Base-by-base conservation (phyloP, 2,113 vertebrate genomes). In the Gambusia affinis region DNA sequence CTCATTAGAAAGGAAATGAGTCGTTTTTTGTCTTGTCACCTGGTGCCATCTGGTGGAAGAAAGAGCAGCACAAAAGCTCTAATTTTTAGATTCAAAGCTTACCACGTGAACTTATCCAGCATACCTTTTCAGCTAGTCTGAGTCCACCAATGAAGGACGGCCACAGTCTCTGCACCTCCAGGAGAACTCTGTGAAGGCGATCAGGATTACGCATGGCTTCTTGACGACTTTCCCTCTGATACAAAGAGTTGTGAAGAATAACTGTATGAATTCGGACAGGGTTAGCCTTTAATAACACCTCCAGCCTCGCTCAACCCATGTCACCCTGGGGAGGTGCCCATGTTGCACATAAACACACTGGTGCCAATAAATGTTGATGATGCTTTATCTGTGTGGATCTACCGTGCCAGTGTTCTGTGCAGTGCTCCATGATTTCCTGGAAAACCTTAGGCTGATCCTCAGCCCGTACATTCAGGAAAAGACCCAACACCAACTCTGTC, bases 371-470 rank as follows among this genome's bases (percentile, higher is more conserved):
- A 24, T 24, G 51, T 24, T 57, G 4, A 10, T 54, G 22, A 24
- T 57, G 14, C 4, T 22, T 3, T 19, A 62, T 69, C 12, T 57
- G 76, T 51, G 54, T 57, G 27, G 60, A 22, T 60, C 12, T 75
- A 93, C 92, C 91, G 27, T 93, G 92, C 91, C 92, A 94, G 82
- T 94, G 91, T 30, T 80, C 83, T 6, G 91, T 94, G 85, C 91
- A 92, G 24, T 93, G 93, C 27, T 88, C 72, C 8, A 67, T 72
- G 67, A 93, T 91, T 67, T 93, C 86, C 74, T 90, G 69, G 75
- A 83, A 91, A 12, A 90, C 80, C 54, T 91, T 81, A 1, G 92
- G 89, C 39, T 91, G 84, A 66, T 93, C 87, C 57, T 93, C 90
- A 0, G 81, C 86, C 60, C 74, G 78, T 4, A 93, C 73, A 1